Base-by-base conservation (phyloP, 1,140 invertebrate genomes). In the Brachionus sp. region DNA sequence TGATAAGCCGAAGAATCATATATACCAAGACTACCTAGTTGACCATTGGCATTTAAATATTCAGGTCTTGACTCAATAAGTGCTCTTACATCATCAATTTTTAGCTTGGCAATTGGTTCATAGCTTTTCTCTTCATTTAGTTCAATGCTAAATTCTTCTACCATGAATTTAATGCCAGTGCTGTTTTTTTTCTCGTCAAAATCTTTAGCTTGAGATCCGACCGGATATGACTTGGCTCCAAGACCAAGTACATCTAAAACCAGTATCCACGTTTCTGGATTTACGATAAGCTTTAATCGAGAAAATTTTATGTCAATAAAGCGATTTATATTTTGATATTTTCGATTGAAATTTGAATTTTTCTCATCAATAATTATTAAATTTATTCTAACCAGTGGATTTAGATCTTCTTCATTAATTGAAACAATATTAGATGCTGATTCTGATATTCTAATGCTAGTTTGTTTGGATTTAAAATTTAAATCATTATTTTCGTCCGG, bases 241-340 rank as follows among this genome's bases (percentile, higher is more conserved):
- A 90, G 84, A 29, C 89, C 89, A 39, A 97, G 94, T 87, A 98
- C 97, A 88, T 98, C 95, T 10, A 97, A 90, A 9, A 97, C 92
- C 3, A 95, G 93, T 84, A 96, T 94, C 95, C 95, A 98, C 25
- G 95, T 95, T 86, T 96, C 87, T 16, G 95, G 93, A 87, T 94
- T 97, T 25, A 98, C 92, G 10, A 94, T 92, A 37, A 96, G 90
- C 86, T 97, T 95, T 57, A 98, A 88, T 85, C 94, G 93, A 87
- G 95, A 97, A 87, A 98, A 96, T 87, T 97, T 93, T 5, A 98
- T 92, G 77, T 91, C 90, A n/a, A 92, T 88, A 83, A 89, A 90
- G 35, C 90, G 88, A 84, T 91, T 90, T 5, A 87, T 90, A 89
- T 91, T 85, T 84, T 92, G 90, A 85, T 92, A 92, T 83, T 91